phyloP scores from a whole-genome alignment of 2,113 vertebrate genomes.

The Dicrurus megarhynchus region DNA sequence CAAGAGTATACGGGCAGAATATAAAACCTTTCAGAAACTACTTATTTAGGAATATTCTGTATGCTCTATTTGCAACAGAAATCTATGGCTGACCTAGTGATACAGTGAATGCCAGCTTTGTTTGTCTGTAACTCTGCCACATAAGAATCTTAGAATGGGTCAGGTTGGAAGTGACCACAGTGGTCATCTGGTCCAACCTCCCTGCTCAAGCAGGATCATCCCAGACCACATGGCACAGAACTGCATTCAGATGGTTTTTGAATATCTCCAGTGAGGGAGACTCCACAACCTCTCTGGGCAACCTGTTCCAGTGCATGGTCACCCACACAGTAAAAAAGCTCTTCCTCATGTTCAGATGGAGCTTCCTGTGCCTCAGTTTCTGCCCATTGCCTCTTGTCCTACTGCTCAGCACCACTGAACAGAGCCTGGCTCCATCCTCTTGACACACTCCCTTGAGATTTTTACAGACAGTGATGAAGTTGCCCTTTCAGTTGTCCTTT shows the following conservation, averaged over 20 bases:
- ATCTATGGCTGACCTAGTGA: not conserved
- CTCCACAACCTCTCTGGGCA: not conserved
- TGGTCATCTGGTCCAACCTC: not conserved
- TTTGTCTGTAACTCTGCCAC: not conserved
- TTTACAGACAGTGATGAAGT: not conserved
- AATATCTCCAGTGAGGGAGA: not conserved
- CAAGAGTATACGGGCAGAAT: not conserved
- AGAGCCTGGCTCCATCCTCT: not conserved
- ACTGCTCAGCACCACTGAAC: rapidly evolving
- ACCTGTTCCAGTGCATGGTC: too few species aligned
- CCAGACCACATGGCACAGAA: not conserved
- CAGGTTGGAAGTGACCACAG: not conserved
- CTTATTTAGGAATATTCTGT: not conserved
- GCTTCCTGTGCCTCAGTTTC: not conserved
- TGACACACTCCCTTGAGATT: not conserved
- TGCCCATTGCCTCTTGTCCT: not conserved
- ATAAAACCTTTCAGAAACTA: not conserved
- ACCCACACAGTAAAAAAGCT: not conserved
- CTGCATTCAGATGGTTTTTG: not conserved
- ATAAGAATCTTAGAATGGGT: not conserved
- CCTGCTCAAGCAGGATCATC: not conserved
- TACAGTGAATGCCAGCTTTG: not conserved
- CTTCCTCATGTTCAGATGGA: not conserved
- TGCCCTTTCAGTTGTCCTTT: not conserved
- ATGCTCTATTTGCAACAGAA: not conserved